Percentiles rank a stretch among this genome's conserved stretches.
phyloP scores from a whole-genome alignment of 2,797 vertebrate species.

The Eulemur albifrons region DNA sequence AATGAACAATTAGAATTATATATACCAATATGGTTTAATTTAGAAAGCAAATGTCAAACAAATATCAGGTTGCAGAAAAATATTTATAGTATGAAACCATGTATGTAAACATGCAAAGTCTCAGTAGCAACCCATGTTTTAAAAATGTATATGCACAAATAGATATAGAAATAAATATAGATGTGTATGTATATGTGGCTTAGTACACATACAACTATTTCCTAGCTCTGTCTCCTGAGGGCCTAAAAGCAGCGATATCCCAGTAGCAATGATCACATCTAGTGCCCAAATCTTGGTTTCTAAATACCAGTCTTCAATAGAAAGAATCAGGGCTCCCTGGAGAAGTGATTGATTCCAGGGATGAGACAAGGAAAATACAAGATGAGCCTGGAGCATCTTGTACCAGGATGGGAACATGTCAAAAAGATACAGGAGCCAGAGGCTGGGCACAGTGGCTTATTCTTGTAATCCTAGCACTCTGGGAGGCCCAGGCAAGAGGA shows the following conservation, averaged over 20 bases:
- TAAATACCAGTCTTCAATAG: neutral
- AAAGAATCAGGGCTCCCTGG: neutral
- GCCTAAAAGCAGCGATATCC: neutral
- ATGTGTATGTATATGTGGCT: neutral
- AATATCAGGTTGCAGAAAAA: neutral
- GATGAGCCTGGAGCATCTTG: neutral
- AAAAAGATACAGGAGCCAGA: neutral
- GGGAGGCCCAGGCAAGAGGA: neutral
- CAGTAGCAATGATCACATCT: neutral
- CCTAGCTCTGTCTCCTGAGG: neutral
- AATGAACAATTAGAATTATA: slow-evolving; percentile 23
- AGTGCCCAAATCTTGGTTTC: neutral
- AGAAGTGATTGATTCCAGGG: neutral
- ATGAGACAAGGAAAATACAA: neutral
- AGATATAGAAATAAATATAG: neutral
- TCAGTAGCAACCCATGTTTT: neutral
- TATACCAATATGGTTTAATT: neutral
- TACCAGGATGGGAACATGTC: neutral
- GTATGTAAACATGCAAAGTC: neutral
- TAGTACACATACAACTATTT: neutral
- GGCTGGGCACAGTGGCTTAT: too few species aligned
- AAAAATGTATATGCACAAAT: neutral
- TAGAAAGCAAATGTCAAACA: neutral
- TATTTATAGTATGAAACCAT: neutral
- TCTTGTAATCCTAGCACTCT: neutral